A percentile compares a stretch with the other conserved stretches of the same genome.
These are phyloP conservation scores for Panonychus citri DNA, from an alignment of 1,140 invertebrate species.

Conservation along the genomic window DNA sequence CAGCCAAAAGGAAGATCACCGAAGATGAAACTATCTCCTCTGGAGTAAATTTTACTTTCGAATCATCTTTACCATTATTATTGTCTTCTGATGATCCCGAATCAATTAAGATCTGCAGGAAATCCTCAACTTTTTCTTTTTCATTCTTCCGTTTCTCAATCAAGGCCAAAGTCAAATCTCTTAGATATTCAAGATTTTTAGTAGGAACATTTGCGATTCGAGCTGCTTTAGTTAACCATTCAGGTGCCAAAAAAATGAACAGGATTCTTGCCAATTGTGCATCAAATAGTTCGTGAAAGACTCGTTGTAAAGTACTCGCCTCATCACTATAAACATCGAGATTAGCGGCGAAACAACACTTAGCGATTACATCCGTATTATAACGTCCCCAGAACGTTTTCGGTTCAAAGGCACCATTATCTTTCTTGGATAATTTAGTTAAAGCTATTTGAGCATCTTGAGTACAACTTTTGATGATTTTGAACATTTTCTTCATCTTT, in stretches of 20 bases:
- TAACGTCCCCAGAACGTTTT: constrained; percentile 4
- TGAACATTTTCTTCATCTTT: constrained; percentile 32
- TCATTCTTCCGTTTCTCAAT: not conserved
- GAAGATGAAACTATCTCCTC: constrained; percentile 23
- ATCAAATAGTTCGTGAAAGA: constrained; percentile 15
- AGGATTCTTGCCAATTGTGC: not conserved
- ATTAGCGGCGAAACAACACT: constrained; percentile 27
- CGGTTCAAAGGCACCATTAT: not conserved
- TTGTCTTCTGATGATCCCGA: not conserved
- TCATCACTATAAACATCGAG: constrained; percentile 21
- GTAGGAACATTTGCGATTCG: not conserved
- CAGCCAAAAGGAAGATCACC: constrained; percentile 26
- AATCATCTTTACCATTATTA: not conserved
- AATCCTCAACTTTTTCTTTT: constrained; percentile 6
- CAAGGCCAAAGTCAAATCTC: not conserved
- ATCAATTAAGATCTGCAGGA: constrained; percentile 15
- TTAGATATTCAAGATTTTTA: not conserved
- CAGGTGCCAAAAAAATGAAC: not conserved
- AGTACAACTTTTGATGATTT: not conserved
- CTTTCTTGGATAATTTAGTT: not conserved
- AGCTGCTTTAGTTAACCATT: not conserved
- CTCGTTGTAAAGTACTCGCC: constrained; percentile 18
- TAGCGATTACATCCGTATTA: constrained; percentile 26
- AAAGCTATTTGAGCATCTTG: not conserved
- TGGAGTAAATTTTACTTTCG: not conserved